phyloP scores from a whole-genome alignment of 2,113 vertebrate genomes.

The Emydocephalus ijimae region DNA sequence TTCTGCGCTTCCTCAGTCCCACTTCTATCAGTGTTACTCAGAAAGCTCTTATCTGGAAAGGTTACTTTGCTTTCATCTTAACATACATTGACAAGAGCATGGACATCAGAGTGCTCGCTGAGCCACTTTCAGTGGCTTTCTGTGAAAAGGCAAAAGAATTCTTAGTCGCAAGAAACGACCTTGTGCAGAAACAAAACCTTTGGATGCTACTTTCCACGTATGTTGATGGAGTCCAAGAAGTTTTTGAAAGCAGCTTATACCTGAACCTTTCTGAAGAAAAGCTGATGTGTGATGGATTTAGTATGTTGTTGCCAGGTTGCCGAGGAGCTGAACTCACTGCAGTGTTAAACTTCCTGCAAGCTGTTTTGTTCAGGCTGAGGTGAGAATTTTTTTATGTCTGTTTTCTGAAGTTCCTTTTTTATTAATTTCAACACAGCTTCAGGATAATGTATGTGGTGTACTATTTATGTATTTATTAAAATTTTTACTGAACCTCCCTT shows the following conservation, averaged over 20 bases:
- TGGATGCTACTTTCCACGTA: slow-evolving; percentile 89
- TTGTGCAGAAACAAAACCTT: slow-evolving; percentile 78
- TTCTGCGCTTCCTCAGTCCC: slow-evolving; percentile 77
- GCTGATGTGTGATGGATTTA: slow-evolving; percentile 90
- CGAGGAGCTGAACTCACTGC: slow-evolving; percentile 81
- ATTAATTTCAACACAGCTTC: neutral
- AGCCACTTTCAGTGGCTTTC: slow-evolving; percentile 80
- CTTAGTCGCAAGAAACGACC: slow-evolving; percentile 83
- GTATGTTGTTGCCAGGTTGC: slow-evolving; percentile 89
- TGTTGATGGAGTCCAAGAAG: slow-evolving; percentile 88
- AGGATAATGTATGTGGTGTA: neutral
- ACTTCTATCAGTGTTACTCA: slow-evolving; percentile 63
- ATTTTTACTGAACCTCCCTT: neutral
- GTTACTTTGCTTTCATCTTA: slow-evolving; percentile 84
- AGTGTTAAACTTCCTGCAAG: slow-evolving; percentile 83
- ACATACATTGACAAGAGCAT: slow-evolving; percentile 86
- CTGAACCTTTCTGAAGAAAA: slow-evolving; percentile 88
- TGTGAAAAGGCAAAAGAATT: slow-evolving; percentile 86
- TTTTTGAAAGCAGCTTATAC: slow-evolving; percentile 84
- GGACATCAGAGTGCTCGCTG: slow-evolving; percentile 81
- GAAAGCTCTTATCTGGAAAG: slow-evolving; percentile 85
- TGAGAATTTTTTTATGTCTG: slow-evolving; percentile 54
- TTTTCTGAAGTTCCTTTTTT: neutral
- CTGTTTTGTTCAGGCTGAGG: slow-evolving; percentile 84
- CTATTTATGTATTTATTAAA: neutral